Conservation (phyloP, 2,113 vertebrate genomes). For the Diadophis punctatus region DNA sequence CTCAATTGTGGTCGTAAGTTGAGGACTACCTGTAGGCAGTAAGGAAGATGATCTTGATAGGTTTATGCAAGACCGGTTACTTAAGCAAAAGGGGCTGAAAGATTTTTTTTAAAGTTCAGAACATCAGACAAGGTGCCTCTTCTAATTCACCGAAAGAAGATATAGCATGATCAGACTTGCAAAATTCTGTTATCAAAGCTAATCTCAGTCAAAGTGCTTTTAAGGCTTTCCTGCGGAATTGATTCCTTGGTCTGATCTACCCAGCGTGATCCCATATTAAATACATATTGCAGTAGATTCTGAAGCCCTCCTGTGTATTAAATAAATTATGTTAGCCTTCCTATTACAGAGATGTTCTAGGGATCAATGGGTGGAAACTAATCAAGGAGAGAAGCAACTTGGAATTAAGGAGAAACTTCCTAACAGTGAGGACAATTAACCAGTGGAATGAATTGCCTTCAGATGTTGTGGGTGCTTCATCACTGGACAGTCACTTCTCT, state of each 20-base stretch:
- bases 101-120: neutral
- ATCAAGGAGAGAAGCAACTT: too few species aligned
- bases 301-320: too few species aligned
- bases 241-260: neutral
- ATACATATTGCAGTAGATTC: neutral
- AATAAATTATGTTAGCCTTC: too few species aligned
- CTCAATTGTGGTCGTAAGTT: too few species aligned
- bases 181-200: neutral
- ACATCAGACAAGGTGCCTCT: neutral
- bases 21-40: too few species aligned
- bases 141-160: neutral
- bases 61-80: neutral
- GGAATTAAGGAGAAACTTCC: too few species aligned
- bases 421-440: too few species aligned
- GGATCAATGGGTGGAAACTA: neutral
- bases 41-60: neutral
- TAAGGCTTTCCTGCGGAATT: neutral
- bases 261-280: neutral
- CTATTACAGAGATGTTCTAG: neutral
- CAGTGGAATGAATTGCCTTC: too few species aligned
- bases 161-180: neutral
- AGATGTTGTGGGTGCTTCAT: too few species aligned
- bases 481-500: too few species aligned
- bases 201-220: neutral
- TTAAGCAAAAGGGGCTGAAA: neutral